Evolutionary conservation across 1,140 invertebrate species (phyloP), one percentile per base, ranked within the genome.

Genomic region (Lerema accius): DNA sequence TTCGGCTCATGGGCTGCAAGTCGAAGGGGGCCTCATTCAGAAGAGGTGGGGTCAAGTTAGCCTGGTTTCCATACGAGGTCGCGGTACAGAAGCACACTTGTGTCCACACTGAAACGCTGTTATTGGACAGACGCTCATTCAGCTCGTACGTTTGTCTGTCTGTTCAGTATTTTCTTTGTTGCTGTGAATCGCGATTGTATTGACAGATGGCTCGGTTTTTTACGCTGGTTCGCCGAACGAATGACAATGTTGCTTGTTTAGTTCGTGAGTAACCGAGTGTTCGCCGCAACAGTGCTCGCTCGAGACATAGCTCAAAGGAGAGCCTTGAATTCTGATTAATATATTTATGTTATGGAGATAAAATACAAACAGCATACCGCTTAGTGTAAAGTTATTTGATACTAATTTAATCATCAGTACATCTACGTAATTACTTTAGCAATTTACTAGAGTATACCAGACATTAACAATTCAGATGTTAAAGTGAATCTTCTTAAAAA

Each of bases 171-270:
- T 59, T 77, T 73, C 75, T 79, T 80, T 80, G 79, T 82, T 79
- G 67, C 71, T 77, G 73, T 82, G 69, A 81, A 81, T 76, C 68
- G 75, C 73, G 77, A 63, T 76, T 82, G 78, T 81, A 71, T 73
- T 69, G 69, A 69, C 76, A 75, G 66, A 70, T 78, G 74, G 63
- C 17, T 48, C 15, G 43, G 28, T 40, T 37, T 53, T 59, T 59
- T 48, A 48, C 56, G 32, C 32, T 46, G 28, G 55, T 48, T 48
- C 56, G 43, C 28, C 13, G 56, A 59, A 59, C 55, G 42, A 13
- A 39, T 59, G 56, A 59, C 42, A 59, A 59, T 48, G 56, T 59
- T 46, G 55, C 32, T 46, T 59, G 55, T 58, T 32, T 43, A 43
- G 13, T 42, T 19, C 35, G 15, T 55, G 43, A 48, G 16, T 59